Evolutionary conservation across 2,888 invertebrate genomes (phyloP).

Genomic region (Lepidochitona cinerea): DNA sequence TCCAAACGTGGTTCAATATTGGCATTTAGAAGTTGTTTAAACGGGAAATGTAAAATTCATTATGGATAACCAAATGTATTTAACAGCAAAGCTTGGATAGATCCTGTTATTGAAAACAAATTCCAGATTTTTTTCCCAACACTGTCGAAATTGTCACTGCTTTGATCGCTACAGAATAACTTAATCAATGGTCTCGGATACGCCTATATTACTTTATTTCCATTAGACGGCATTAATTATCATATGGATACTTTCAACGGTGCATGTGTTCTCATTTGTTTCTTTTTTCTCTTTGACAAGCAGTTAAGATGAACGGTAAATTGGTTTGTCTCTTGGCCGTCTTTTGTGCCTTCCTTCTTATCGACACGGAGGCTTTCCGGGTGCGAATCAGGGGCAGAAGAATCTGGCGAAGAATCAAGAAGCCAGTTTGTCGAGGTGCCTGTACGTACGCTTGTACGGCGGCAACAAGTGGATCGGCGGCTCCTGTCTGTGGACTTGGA

Average conservation of each 20-base stretch:
- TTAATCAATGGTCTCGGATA: not conserved
- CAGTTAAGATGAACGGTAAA: not conserved
- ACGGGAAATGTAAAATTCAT: too few relatives aligned
- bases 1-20: too few relatives aligned
- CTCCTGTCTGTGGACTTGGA: not conserved
- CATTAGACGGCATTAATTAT: not conserved
- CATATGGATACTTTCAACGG: not conserved
- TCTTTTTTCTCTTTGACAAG: not conserved
- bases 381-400: conserved; percentile 2
- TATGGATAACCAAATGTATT: too few relatives aligned
- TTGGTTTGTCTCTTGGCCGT: not conserved
- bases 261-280: not conserved
- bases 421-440: not conserved
- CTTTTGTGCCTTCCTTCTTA: not conserved
- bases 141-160: too few relatives aligned
- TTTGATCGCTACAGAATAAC: too few relatives aligned
- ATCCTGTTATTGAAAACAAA: too few relatives aligned
- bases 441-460: not conserved
- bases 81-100: too few relatives aligned
- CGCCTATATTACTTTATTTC: not conserved
- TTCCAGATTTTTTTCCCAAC: too few relatives aligned
- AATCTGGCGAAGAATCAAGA: conserved; percentile 5
- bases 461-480: not conserved
- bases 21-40: too few relatives aligned
- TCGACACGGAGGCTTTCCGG: not conserved